Base-by-base conservation (phyloP, 1,140 invertebrate genomes). In the Ephestia elutella region DNA sequence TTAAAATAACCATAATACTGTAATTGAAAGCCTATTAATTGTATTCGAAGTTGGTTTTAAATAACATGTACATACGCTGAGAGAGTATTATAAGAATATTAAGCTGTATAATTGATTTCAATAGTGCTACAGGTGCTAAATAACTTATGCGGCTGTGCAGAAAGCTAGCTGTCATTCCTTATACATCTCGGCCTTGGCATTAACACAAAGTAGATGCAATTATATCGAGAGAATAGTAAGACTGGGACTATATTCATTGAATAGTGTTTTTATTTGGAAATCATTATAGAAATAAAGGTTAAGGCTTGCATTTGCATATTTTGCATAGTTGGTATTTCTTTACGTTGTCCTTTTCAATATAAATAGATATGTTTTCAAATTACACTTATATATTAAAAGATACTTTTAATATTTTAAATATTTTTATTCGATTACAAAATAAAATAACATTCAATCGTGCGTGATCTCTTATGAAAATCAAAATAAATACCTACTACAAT, bases 121-220 rank as follows among this genome's bases (percentile, higher is more conserved):
- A 44, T 17, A 15, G 13, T 5, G 13, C 13, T 15, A 44, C 38
- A 44, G 38, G 38, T 44, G 38, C 13, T 44, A 44, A 44, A 44
- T 44, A 44, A 44, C 38, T 44, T 44, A 44, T 44, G 38, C 15
- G 38, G 38, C 13, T 44, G 38, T 7, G 38, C 38, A 44, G 38
- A 44, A 44, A 44, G 38, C 38, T 44, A 10, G n/a, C n/a, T 44
- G 38, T 44, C 38, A 44, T 44, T 44, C 38, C 38, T 44, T 44
- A 44, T 44, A 10, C 38, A 44, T n/a, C 38, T 44, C 15, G 38
- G 0, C 38, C 38, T 44, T 44, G 38, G n/a, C 38, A 44, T 44
- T 44, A 15, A 44, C 38, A 44, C 38, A 44, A 44, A 44, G 38
- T 15, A 3, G 38, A 13, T 44, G 38, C 38, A 44, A 44, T 44